Percentiles rank a stretch among this genome's conserved stretches.
Conservation (phyloP, 2,797 vertebrate species). For the Cichlasoma orientale region DNA sequence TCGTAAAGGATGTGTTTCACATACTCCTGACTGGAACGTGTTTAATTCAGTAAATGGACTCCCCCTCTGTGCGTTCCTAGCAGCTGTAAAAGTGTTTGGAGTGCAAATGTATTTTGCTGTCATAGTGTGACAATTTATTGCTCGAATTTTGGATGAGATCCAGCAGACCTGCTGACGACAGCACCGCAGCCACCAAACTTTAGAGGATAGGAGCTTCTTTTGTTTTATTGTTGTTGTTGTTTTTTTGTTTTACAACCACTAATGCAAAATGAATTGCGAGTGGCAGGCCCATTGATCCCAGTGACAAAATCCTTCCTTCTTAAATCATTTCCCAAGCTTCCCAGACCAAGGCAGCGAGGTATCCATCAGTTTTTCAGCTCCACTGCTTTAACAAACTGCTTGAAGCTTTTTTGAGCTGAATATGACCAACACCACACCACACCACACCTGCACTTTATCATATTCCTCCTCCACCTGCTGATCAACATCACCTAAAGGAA, state of each 20-base stretch:
- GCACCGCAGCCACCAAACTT: constrained; percentile 39
- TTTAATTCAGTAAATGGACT: constrained; percentile 45
- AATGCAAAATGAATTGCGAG: constrained; percentile 23
- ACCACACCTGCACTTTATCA: not conserved
- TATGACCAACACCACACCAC: not conserved
- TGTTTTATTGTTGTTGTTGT: not conserved
- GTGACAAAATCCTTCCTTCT: constrained; percentile 9
- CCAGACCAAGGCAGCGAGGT: not conserved
- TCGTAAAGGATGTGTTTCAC: not conserved
- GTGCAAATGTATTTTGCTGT: constrained; percentile 42
- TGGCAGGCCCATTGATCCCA: not conserved
- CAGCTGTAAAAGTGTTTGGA: constrained; percentile 46
- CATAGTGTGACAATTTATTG: constrained; percentile 70
- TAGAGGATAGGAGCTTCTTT: not conserved
- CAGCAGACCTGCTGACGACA: constrained; percentile 71
- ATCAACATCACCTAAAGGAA: constrained; percentile 1
- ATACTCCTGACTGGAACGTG: not conserved
- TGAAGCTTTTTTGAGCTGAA: not conserved
- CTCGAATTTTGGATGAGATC: constrained; percentile 59
- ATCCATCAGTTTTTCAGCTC: not conserved
- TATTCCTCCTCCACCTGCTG: not conserved
- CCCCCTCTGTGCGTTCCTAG: constrained; percentile 27
- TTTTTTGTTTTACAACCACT: not conserved
- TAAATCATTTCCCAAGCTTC: constrained; percentile 13
- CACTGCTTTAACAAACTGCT: constrained; percentile 12